Evolutionary conservation across 2,113 vertebrate species (phyloP).

Genomic region (Abramis brama): DNA sequence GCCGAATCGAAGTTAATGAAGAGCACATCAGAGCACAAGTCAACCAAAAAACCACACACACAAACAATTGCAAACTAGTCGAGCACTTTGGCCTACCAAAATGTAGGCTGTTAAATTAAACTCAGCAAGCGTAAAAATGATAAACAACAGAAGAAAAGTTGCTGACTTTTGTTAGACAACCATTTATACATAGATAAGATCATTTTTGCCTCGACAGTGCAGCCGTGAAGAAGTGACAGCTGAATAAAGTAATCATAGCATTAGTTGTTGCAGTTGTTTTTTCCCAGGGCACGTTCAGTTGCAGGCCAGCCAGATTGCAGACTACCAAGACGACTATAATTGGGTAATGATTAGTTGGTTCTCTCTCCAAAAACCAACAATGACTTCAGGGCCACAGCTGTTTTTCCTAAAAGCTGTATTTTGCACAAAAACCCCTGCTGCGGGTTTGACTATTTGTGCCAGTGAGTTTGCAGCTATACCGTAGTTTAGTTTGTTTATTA

Average conservation of each 20-base stretch:
- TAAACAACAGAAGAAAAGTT: neutral
- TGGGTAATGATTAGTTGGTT: constrained; percentile 64
- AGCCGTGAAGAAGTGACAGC: constrained; percentile 5
- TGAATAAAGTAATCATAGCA: constrained; percentile 47
- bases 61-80: neutral
- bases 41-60: neutral
- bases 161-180: neutral
- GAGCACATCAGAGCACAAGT: neutral
- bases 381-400: constrained; percentile 58
- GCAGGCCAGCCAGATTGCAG: constrained; percentile 51
- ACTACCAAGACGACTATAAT: constrained; percentile 61
- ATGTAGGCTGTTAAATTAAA: neutral
- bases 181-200: neutral
- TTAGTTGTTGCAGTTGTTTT: constrained; percentile 47
- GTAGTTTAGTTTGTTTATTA: neutral
- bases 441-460: constrained; percentile 37
- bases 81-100: neutral
- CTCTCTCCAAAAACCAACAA: constrained; percentile 55
- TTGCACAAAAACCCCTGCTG: constrained; percentile 47
- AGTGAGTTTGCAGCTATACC: neutral
- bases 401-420: constrained; percentile 51
- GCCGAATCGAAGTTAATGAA: constrained; percentile 47
- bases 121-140: neutral
- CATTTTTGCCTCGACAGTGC: neutral
- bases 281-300: constrained; percentile 58